Evolutionary conservation across 2,113 vertebrate genomes (phyloP), one percentile per base, ranked within the genome.

Genomic region (Plecturocebus donacophilus): DNA sequence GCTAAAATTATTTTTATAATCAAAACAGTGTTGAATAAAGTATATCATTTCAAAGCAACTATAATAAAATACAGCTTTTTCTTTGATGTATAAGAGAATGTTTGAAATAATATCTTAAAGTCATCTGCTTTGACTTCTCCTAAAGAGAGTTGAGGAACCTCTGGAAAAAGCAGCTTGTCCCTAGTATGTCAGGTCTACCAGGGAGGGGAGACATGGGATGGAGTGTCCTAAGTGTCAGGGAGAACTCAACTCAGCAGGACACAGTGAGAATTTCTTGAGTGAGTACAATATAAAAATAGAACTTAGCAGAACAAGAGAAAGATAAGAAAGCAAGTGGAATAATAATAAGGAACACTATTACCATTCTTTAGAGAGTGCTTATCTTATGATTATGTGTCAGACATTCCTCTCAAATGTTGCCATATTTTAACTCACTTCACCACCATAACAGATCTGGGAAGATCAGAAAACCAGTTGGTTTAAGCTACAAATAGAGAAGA

Each of bases 21-120:
- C 70, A 0, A 25, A 91, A 38, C 8, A 47, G 49, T 85, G 0
- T 27, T 58, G n/a, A 93, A 49, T 35, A 76, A 91, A 42, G 20
- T 42, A 71, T 8, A 32, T 21, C 71, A 27, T 19, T 73, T 79
- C 40, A 87, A 94, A 61, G 64, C 8, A 91, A 54, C 21, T 81
- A 35, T 45, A 66, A 56, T 58, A 76, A 97, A 91, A 47, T 68
- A 92, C 3, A 83, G 19, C 8, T 66, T 21, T 91, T 91, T 45
- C 49, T 52, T 45, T 23, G 4, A 49, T 61, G 2, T 42, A 35
- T 70, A 88, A 54, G 12, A 61, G 27, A 95, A 40, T 52, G 84
- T 92, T 90, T 49, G 3, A 94, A 94, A 56, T 77, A 77, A 70
- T 75, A 21, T 82, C 85, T 94, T 94, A 87, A 64, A 38, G 6